These are phyloP conservation scores for Tetramorium parvispinum DNA, from an alignment of 1,140 invertebrate species.

Conservation along the genomic window DNA sequence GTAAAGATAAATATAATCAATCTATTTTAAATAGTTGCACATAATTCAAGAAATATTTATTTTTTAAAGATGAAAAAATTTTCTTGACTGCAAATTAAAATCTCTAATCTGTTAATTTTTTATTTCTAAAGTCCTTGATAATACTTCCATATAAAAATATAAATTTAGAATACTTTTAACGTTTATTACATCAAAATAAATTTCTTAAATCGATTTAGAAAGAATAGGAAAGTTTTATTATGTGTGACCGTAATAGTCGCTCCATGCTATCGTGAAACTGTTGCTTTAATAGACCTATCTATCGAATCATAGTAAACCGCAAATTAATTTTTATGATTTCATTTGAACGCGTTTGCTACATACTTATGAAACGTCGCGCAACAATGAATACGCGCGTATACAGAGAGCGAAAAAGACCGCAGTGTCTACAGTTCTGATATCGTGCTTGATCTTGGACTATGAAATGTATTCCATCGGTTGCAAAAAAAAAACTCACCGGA, in stretches of 20 bases:
- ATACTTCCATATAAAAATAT: background rate
- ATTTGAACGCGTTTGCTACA: background rate
- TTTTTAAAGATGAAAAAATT: background rate
- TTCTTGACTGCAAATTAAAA: background rate
- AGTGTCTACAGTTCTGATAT: background rate
- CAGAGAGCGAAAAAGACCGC: slow-evolving; percentile 16
- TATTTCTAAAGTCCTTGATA: background rate
- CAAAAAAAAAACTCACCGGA: slow-evolving; percentile 37
- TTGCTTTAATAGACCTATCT: background rate
- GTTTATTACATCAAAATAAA: background rate
- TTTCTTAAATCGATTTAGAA: background rate
- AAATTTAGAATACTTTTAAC: background rate
- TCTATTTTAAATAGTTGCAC: background rate
- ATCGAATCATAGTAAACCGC: slow-evolving; percentile 21
- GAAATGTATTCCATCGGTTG: slow-evolving; percentile 29
- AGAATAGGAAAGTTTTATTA: background rate
- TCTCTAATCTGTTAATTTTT: background rate
- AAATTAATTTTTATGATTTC: slow-evolving; percentile 33
- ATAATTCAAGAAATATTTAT: background rate
- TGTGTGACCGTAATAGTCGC: background rate
- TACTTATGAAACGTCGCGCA: slow-evolving; percentile 39
- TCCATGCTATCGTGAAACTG: background rate
- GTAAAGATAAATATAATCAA: background rate
- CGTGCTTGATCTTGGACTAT: slow-evolving; percentile 48
- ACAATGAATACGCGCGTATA: background rate